Base-by-base conservation (phyloP, 2,888 invertebrate species). In the Cosmia trapezina region DNA sequence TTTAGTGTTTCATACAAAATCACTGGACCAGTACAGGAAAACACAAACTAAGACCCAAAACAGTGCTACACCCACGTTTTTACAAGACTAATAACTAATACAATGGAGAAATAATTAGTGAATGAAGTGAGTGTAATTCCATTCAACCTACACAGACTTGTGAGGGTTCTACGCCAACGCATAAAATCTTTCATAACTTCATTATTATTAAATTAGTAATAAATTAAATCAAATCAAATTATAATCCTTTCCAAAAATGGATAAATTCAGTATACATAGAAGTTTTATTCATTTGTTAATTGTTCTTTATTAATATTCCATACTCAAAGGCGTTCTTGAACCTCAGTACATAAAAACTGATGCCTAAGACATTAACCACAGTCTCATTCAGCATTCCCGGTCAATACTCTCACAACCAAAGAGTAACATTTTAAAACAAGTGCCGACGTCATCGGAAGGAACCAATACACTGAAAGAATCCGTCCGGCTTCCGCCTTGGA, bases 381-480 rank as follows among this genome's bases (percentile, higher is more conserved):
- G 47, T 19, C n/a, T 69, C 60, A 77, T 77, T 70, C 37, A 11
- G 37, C 60, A 73, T 77, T 71, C 81, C n/a, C 47, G 64, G 47
- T 72, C 77, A 62, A 77, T 64, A 68, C 49, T 57, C 72, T 37
- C 57, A 0, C 57, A 53, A 51, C 59, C 56, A 69, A 63, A 73
- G 73, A 85, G 79, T 84, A 83, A 82, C 82, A 81, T 87, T 89
- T 88, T 83, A 88, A 88, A 89, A 85, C 86, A 88, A 86, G 76
- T 74, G 60, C 43, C 61, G 62, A 74, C 78, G 75, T 78, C 79
- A 70, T 76, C 87, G 92, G 91, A 92, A 92, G 92, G 92, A 92
- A 92, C 90, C 88, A 91, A 91, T 91, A 92, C 89, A 87, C 81
- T 87, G 74, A 85, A 88, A 88, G 87, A 89, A 85, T 84, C 87